Conservation (phyloP, 2,888 invertebrate species). For the Micoletzkya japonica region DNA sequence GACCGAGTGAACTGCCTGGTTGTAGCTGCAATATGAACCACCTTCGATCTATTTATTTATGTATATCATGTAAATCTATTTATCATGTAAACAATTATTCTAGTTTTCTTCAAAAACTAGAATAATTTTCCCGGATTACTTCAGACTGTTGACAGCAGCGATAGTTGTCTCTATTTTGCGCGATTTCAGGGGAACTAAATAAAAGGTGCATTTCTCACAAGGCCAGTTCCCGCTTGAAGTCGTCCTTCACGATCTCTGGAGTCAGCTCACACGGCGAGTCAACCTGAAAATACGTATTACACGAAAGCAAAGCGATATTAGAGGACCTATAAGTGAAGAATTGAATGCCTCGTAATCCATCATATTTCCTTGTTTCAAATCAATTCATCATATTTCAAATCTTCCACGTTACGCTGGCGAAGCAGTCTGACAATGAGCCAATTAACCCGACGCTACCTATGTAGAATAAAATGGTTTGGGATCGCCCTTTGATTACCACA, state of each 20-base stretch:
- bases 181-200: no score
- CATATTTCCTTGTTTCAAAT: no score
- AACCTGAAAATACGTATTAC: constrained; percentile 33
- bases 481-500: not conserved
- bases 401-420: no score
- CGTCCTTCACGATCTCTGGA: constrained; percentile 50
- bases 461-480: not conserved
- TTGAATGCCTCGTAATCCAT: no score
- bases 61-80: no score
- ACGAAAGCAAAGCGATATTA: no score
- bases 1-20: constrained; percentile 76
- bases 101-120: no score
- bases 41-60: no score
- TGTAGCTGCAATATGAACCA: constrained; percentile 55
- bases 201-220: no score
- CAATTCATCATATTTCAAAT: not conserved
- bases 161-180: not conserved
- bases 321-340: no score
- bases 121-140: no score
- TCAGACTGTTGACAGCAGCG: not conserved
- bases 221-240: constrained; percentile 58
- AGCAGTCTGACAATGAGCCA: not conserved
- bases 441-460: not conserved
- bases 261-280: constrained; percentile 41
- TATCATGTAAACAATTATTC: no score